phyloP scores from a whole-genome alignment of 2,888 invertebrate species.

The Sipha maydis region DNA sequence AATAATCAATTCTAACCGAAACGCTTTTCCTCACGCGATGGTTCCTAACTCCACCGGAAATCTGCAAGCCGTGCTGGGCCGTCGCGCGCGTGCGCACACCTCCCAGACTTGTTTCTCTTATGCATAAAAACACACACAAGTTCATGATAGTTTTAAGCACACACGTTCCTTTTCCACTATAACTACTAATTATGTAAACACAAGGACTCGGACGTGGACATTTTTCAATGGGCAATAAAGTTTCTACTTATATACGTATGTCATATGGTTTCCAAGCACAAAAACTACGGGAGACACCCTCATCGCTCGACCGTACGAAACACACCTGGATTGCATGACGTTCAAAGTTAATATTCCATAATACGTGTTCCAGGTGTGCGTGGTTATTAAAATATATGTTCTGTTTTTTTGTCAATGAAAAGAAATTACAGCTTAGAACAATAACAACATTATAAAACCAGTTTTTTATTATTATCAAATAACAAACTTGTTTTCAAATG shows the following conservation, averaged over 20 bases:
- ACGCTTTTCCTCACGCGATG: slow-evolving; percentile 17
- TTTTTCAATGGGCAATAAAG: background rate
- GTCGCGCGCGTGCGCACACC: too few relatives aligned
- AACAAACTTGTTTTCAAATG: background rate
- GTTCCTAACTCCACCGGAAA: background rate
- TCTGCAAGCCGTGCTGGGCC: too few relatives aligned
- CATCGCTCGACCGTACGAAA: background rate
- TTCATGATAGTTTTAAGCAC: background rate
- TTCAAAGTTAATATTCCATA: background rate
- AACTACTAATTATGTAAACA: background rate
- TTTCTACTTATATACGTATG: background rate
- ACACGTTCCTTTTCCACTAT: background rate
- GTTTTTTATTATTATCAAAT: background rate
- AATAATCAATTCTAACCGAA: slow-evolving; percentile 22
- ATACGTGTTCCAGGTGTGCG: background rate
- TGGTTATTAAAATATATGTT: background rate
- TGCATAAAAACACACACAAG: background rate
- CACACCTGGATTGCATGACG: background rate
- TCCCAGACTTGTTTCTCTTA: too few relatives aligned
- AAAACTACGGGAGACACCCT: background rate
- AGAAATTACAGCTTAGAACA: background rate
- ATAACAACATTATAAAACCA: background rate
- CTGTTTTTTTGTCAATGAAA: background rate
- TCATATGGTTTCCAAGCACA: background rate
- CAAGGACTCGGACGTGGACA: background rate